These are phyloP conservation scores for Leptodactylus fuscus DNA, from an alignment of 2,113 vertebrate species.

Conservation along the genomic window DNA sequence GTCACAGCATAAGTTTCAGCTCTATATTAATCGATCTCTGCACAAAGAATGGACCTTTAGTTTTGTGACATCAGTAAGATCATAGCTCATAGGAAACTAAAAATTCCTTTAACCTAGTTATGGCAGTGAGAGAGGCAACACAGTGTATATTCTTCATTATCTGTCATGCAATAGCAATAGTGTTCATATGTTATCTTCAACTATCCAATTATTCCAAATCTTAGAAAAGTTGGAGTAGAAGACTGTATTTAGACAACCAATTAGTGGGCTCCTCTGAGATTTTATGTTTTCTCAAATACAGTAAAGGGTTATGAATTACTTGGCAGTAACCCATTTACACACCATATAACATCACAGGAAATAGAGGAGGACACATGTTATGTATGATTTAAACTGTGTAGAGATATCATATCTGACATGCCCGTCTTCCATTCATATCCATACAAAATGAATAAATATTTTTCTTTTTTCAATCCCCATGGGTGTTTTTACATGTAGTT, in stretches of 20 bases:
- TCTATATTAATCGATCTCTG: too few species aligned
- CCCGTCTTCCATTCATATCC: neutral
- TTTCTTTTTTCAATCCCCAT: too few species aligned
- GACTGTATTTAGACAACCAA: neutral
- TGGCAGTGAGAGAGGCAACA: neutral
- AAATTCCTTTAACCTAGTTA: neutral
- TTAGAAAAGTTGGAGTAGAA: neutral
- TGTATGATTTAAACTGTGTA: neutral
- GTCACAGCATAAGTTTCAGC: too few species aligned
- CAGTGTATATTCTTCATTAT: neutral
- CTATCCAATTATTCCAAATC: neutral
- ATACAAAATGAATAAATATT: neutral
- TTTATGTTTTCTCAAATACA: neutral
- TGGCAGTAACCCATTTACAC: neutral
- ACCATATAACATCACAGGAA: neutral
- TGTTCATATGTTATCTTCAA: neutral
- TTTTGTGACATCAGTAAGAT: too few species aligned
- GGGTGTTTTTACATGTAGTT: neutral
- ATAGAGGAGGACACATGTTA: neutral
- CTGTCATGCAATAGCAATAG: neutral
- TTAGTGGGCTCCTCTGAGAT: neutral
- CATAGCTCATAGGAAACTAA: neutral
- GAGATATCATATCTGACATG: neutral
- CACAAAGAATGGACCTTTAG: too few species aligned
- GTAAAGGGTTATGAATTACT: neutral